Conservation (phyloP, 2,113 vertebrate species). For the Amblyopsis rosae region DNA sequence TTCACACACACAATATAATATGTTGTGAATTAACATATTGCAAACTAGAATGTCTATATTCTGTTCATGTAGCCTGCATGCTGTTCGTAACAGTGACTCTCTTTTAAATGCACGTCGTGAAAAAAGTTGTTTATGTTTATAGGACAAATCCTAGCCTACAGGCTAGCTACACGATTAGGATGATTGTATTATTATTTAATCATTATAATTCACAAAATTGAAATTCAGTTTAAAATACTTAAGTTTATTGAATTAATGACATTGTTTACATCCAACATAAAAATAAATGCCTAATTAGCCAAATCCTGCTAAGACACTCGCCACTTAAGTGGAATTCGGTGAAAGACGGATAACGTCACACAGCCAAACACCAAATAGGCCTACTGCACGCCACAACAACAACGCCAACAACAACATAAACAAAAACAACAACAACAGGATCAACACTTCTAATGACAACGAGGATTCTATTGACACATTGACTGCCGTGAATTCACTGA, state of each 20-base stretch:
- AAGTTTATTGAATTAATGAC: slow-evolving; percentile 94
- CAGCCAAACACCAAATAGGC: not conserved
- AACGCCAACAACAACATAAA: slow-evolving; percentile 34
- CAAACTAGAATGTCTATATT: too few species aligned
- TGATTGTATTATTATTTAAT: too few species aligned
- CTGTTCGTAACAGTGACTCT: too few species aligned
- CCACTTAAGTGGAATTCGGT: not conserved
- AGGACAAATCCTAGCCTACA: too few species aligned
- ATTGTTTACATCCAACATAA: slow-evolving; percentile 87
- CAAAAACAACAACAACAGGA: slow-evolving; percentile 5
- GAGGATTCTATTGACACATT: not conserved
- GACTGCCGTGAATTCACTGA: slow-evolving; percentile 32
- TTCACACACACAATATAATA: too few species aligned
- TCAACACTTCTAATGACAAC: too few species aligned
- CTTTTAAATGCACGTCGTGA: too few species aligned
- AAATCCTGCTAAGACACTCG: not conserved
- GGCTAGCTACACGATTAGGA: too few species aligned
- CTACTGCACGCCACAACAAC: slow-evolving; percentile 26
- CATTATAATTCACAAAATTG: too few species aligned
- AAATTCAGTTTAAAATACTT: not conserved
- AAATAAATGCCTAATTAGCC: slow-evolving; percentile 21
- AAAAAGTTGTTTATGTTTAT: too few species aligned
- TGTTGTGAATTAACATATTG: too few species aligned
- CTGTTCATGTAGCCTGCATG: too few species aligned
- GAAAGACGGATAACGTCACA: not conserved